These are phyloP conservation scores for Eulacestoma nigropectus DNA, from an alignment of 2,113 vertebrate genomes.

Conservation along the genomic window DNA sequence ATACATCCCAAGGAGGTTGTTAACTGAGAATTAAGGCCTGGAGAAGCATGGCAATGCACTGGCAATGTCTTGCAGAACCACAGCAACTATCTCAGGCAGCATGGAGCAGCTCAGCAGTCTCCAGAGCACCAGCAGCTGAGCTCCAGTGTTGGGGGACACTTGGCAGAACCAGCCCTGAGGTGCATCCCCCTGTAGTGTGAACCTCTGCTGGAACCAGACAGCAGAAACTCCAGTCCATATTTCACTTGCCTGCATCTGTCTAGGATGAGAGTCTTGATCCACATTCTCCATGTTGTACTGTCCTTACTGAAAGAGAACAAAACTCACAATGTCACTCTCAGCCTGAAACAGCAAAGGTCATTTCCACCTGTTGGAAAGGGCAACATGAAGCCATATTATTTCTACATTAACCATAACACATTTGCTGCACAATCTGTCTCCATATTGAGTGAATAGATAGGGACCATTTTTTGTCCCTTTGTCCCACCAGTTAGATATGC, in stretches of 20 bases:
- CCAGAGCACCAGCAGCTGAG: neutral
- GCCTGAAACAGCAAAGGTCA: neutral
- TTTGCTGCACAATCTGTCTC: neutral
- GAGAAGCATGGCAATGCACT: neutral
- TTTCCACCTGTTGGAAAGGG: neutral
- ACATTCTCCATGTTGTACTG: neutral
- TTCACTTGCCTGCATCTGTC: neutral
- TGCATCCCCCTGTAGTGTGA: neutral
- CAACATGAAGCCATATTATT: neutral
- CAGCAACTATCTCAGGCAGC: neutral
- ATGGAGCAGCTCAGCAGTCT: neutral
- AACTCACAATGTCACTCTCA: neutral
- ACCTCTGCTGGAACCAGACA: neutral
- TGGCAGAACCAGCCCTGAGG: neutral
- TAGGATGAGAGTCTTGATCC: neutral
- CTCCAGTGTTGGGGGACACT: accelerated
- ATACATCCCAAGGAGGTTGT: neutral
- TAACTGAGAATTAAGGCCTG: neutral
- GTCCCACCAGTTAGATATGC: neutral
- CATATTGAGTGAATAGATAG: neutral
- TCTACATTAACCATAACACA: neutral
- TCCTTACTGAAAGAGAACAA: neutral
- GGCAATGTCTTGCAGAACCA: neutral
- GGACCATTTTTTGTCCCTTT: neutral
- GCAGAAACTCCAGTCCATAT: neutral